Evolutionary conservation across 2,888 invertebrate species (phyloP).

Genomic region (Asteroscopus sphinx): DNA sequence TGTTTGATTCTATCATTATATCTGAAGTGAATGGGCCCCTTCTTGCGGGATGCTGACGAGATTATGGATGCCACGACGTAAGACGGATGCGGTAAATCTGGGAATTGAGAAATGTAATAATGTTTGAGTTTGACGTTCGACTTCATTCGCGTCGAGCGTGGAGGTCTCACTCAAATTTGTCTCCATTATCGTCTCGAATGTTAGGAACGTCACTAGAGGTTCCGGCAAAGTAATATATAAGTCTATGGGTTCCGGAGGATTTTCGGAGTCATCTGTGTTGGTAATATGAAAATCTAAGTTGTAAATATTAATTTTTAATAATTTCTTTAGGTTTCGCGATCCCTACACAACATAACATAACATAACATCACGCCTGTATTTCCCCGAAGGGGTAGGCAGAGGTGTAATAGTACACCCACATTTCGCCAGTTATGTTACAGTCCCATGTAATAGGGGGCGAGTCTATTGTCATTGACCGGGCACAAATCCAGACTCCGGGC

Average conservation of each 20-base stretch:
- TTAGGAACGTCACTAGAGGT: conserved; percentile 19
- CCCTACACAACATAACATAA: too few species aligned
- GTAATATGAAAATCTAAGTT: too few species aligned
- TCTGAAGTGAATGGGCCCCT: conserved; percentile 64
- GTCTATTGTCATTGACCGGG: too few species aligned
- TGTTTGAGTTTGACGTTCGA: conserved; percentile 61
- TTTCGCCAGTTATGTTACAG: too few species aligned
- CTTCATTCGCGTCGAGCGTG: conserved; percentile 34
- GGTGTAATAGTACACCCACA: too few species aligned
- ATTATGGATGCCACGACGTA: conserved; percentile 70
- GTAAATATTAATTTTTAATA: too few species aligned
- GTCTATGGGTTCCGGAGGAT: conserved; percentile 1
- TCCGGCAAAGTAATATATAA: conserved; percentile 8
- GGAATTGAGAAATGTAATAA: conserved; percentile 70
- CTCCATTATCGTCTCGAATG: conserved; percentile 41
- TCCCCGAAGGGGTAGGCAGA: too few species aligned
- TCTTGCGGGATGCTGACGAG: conserved; percentile 66
- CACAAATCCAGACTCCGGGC: too few species aligned
- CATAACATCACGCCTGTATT: too few species aligned
- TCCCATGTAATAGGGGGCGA: too few species aligned
- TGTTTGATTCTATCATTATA: conserved; percentile 70
- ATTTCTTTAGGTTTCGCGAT: too few species aligned
- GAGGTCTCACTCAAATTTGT: conserved; percentile 52
- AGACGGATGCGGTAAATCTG: conserved; percentile 73
- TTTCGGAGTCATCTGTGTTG: conserved; percentile 40